These are phyloP conservation scores for Clamator glandarius DNA, from an alignment of 2,797 vertebrate genomes.

Conservation along the genomic window DNA sequence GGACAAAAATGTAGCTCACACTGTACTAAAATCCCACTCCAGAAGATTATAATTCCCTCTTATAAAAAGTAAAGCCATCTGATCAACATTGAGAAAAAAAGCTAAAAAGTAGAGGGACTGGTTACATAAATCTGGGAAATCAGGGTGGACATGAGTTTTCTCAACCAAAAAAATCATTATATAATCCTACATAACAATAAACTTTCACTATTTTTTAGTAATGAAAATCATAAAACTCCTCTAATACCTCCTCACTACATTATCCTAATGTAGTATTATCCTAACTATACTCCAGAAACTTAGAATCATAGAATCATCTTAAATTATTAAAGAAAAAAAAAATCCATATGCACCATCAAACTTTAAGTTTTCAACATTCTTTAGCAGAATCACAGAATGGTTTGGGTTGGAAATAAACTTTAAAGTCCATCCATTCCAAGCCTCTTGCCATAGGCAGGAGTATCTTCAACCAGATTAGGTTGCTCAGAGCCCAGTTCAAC, in stretches of 20 bases:
- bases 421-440: too few relatives aligned
- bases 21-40: not conserved
- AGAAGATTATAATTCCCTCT: not conserved
- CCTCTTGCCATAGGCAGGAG: too few relatives aligned
- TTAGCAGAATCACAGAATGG: not conserved
- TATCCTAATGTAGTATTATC: conserved; percentile 26
- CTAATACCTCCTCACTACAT: not conserved
- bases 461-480: too few relatives aligned
- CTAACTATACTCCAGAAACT: conserved; percentile 2
- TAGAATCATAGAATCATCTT: too few relatives aligned
- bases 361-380: not conserved
- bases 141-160: conserved; percentile 51
- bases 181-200: conserved; percentile 31
- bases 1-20: not conserved
- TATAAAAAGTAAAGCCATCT: not conserved
- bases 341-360: not conserved
- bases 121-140: conserved; percentile 42
- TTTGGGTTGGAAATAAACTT: too few relatives aligned
- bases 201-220: not conserved
- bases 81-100: not conserved
- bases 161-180: conserved; percentile 44
- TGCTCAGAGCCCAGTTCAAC: too few relatives aligned
- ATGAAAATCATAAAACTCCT: conserved; percentile 28
- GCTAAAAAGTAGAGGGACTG: not conserved
- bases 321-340: conserved; percentile 19